Evolutionary conservation across 2,797 vertebrate species (phyloP).

Genomic region (Acanthis flammea): DNA sequence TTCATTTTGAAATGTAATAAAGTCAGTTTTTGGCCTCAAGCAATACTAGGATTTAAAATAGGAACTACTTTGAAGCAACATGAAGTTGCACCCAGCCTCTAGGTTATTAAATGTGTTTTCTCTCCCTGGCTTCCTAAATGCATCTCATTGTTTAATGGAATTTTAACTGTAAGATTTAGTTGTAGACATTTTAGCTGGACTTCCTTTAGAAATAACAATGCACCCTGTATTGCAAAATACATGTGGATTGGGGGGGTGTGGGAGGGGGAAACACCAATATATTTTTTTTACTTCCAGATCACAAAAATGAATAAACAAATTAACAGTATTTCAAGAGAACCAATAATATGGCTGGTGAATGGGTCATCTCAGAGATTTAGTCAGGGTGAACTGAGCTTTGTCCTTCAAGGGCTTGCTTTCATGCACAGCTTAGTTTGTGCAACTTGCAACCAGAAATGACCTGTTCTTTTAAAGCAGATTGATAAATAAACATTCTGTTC

Average conservation of each 20-base stretch:
- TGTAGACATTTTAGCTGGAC: constrained; percentile 27
- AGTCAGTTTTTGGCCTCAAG: constrained; percentile 50
- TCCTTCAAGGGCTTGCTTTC: not conserved
- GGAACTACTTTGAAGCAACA: constrained; percentile 53
- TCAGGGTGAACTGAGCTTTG: not conserved
- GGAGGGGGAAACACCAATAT: not conserved
- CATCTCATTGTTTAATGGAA: constrained; percentile 46
- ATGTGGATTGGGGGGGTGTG: not conserved
- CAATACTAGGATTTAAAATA: constrained; percentile 60
- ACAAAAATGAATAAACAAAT: not conserved
- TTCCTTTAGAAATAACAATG: constrained; percentile 10
- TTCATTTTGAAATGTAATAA: constrained; percentile 63
- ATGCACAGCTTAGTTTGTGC: not conserved
- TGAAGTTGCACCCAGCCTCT: constrained; percentile 55
- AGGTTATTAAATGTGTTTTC: constrained; percentile 64
- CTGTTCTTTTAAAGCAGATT: not conserved
- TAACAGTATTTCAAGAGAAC: not conserved
- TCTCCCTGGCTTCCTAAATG: constrained; percentile 48
- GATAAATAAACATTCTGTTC: not conserved
- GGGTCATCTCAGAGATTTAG: not conserved
- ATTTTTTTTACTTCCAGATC: not conserved
- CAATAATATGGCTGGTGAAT: not conserved
- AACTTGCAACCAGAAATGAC: not conserved
- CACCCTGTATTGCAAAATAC: not conserved
- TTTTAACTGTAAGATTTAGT: constrained; percentile 37